Percentiles rank a stretch among this genome's conserved stretches.
These are phyloP conservation scores for Phaetusa simplex DNA, from an alignment of 2,113 vertebrate species.

Conservation along the genomic window DNA sequence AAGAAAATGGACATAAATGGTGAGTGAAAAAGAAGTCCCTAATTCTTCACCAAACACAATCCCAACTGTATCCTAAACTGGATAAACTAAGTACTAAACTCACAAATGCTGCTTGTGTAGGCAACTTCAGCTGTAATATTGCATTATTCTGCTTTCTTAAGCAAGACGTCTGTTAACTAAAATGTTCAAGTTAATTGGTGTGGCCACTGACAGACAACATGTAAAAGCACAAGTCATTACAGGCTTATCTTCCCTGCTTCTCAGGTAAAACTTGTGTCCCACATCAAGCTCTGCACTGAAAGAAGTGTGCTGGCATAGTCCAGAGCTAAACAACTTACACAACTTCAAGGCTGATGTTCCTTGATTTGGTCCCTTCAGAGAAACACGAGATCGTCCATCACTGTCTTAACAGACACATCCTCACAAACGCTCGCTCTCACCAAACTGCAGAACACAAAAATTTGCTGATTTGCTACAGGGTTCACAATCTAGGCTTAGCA, in stretches of 20 bases:
- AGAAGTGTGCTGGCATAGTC: not conserved
- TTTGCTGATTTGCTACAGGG: rapidly evolving
- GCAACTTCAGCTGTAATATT: not conserved
- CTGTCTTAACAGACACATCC: rapidly evolving
- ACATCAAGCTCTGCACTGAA: not conserved
- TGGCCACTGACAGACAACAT: not conserved
- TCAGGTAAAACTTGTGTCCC: not conserved
- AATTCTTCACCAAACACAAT: not conserved
- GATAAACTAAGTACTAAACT: not conserved
- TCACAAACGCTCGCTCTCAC: not conserved
- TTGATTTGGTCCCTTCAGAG: not conserved
- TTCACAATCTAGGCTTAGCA: not conserved
- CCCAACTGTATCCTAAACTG: not conserved
- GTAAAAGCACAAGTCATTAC: not conserved
- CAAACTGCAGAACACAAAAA: not conserved
- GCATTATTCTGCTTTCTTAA: not conserved
- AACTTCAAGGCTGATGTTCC: not conserved
- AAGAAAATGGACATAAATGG: not conserved
- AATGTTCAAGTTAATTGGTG: not conserved
- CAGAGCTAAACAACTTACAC: not conserved
- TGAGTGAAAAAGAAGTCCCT: not conserved
- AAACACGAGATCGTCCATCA: rapidly evolving
- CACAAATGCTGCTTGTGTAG: not conserved
- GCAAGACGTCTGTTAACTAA: not conserved
- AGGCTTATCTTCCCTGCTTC: not conserved